Percentiles rank a stretch among this genome's conserved stretches.
Evolutionary conservation across 2,888 invertebrate genomes (phyloP).

Genomic region (Hirtodrosophila histrioides): DNA sequence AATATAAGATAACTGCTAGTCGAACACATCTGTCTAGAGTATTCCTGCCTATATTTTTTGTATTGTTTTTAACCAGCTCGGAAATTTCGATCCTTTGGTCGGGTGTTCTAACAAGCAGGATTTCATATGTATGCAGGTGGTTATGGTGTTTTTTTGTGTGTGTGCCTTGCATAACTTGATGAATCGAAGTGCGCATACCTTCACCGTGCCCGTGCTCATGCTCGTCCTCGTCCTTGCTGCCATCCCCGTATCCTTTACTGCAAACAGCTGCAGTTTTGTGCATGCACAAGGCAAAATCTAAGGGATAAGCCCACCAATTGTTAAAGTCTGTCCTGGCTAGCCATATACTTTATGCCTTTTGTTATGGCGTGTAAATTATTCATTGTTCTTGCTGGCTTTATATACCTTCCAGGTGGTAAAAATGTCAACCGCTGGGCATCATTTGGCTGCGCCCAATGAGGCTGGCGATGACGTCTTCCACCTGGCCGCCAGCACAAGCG

Average conservation of each 20-base stretch:
- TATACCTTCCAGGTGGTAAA: constrained; percentile 56
- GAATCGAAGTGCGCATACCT: constrained; percentile 10
- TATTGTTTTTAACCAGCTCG: too few species aligned
- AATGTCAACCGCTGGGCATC: constrained; percentile 65
- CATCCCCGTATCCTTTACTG: neutral
- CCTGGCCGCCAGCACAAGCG: constrained; percentile 60
- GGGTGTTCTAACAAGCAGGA: too few species aligned
- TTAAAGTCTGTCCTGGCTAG: constrained; percentile 3
- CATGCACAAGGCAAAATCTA: constrained; percentile 5
- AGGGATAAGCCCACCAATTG: constrained; percentile 24
- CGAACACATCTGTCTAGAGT: too few species aligned
- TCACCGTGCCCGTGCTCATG: neutral
- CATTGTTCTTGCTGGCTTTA: constrained; percentile 5
- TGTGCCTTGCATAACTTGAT: too few species aligned
- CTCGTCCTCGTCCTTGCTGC: neutral
- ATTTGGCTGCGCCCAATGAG: constrained; percentile 36
- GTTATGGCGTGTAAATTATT: constrained; percentile 32
- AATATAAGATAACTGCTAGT: too few species aligned
- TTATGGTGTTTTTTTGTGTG: too few species aligned
- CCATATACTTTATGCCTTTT: constrained; percentile 15
- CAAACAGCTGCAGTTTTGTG: constrained; percentile 10
- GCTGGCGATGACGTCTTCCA: constrained; percentile 47
- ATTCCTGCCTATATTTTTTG: too few species aligned
- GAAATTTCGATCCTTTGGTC: too few species aligned
- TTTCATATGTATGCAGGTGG: too few species aligned